Base-by-base conservation (phyloP, 2,113 vertebrate species). In the Rhabdornis inornatus region DNA sequence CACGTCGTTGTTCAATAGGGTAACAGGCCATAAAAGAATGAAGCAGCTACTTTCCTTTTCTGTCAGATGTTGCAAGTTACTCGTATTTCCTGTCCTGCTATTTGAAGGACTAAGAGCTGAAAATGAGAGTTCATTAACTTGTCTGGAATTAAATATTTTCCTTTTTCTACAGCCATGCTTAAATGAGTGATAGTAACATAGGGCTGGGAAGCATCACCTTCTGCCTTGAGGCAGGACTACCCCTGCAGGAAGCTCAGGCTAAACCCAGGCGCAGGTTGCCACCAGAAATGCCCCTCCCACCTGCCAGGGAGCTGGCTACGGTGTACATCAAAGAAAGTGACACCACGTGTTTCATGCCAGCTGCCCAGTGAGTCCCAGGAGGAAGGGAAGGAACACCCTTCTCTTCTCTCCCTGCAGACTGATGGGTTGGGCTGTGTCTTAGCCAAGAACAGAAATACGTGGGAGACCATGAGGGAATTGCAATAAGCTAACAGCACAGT, bases 31-130 rank as follows among this genome's bases (percentile, higher is more conserved):
- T 93, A 92, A 93, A 95, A 88, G 75, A 91, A 40, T 7, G 1
- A 66, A 95, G 76, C 94, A 91, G 76, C 91, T 90, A 81, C 91
- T 92, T 83, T 95, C 86, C 76, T 93, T 90, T 95, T 96, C 83
- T 93, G 52, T 92, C 89, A 93, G 80, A 90, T 91, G 44, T 81
- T 94, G 89, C 65, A 75, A 81, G 64, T 82, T 89, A 84, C 89
- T 95, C 83, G 5, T 27, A 33, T 93, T 97, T 95, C 96, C 83
- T 94, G 56, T 87, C 80, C 74, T 94, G 76, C 92, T 94, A 68
- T 94, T 96, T 94, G 75, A 93, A 83, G 80, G 59, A 74, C 71
- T 70, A 44, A 83, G 64, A 52, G 53, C 60, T 87, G 86, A 92
- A 93, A 94, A 75, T 28, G 17, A 60, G 76, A 90, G 33, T 81